These are phyloP conservation scores for Orbicella faveolata DNA, from an alignment of 64 coral and sea anemone species.

Conservation along the genomic window DNA sequence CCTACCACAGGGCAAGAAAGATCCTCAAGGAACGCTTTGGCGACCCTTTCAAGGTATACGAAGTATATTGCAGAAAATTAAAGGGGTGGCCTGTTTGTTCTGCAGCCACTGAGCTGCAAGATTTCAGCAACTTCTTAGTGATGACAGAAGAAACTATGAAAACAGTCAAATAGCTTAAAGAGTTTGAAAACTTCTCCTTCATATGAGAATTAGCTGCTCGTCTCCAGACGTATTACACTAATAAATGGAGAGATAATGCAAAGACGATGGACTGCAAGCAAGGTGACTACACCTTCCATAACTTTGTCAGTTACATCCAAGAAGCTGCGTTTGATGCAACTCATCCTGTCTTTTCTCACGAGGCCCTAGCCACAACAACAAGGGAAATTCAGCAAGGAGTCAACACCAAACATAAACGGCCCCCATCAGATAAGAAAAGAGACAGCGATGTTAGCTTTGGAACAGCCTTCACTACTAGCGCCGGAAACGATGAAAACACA, in stretches of 20 bases:
- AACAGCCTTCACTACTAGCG: neutral
- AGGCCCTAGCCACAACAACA: neutral
- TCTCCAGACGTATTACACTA: conserved; percentile 18
- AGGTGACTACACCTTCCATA: conserved; percentile 5
- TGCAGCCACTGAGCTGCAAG: conserved; percentile 22
- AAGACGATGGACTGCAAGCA: conserved; percentile 4
- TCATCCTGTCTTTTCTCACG: conserved; percentile 19
- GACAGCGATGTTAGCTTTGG: neutral
- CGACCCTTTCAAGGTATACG: conserved; percentile 54
- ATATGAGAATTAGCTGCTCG: conserved; percentile 30
- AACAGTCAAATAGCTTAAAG: conserved; percentile 55
- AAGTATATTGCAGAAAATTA: conserved; percentile 33
- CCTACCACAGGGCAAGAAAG: conserved; percentile 36
- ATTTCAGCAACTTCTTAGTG: conserved; percentile 43
- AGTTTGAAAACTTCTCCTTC: conserved; percentile 49
- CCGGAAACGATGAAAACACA: neutral
- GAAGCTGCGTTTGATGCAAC: conserved; percentile 28
- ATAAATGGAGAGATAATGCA: conserved; percentile 49
- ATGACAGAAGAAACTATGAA: conserved; percentile 77
- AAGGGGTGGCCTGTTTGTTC: conserved; percentile 22
- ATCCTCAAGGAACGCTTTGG: conserved; percentile 40
- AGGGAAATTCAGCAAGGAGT: neutral
- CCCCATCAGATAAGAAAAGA: neutral
- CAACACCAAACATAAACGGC: neutral
- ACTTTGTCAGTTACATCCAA: conserved; percentile 24